Evolutionary conservation across 37 sponge, comb jelly and placozoan species (phyloP).

Genomic region (Halisarca cf. caerulea): DNA sequence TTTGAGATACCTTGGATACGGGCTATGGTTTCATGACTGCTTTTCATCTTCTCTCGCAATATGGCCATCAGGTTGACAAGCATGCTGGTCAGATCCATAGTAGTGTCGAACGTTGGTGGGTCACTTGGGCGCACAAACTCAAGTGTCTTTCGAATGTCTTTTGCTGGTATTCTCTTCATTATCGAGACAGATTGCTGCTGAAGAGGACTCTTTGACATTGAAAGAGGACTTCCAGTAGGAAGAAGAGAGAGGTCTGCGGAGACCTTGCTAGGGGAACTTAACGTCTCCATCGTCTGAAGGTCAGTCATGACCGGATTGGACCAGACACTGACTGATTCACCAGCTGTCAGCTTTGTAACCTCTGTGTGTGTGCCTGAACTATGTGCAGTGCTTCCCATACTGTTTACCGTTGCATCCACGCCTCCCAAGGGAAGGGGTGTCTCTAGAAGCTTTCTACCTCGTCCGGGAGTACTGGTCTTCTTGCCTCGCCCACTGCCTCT

Average conservation of each 20-base stretch:
- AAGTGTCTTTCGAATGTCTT: not conserved
- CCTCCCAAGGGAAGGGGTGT: not conserved
- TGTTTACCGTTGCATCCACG: not conserved
- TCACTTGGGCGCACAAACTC: conserved; percentile 5
- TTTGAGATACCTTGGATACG: not conserved
- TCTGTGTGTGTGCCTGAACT: not conserved
- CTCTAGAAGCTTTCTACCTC: not conserved
- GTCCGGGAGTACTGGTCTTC: not conserved
- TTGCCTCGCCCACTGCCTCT: conserved; percentile 11
- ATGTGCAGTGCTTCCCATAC: not conserved
- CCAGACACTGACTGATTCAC: conserved; percentile 1
- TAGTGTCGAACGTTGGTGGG: not conserved
- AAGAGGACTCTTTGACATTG: not conserved
- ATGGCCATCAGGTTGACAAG: conserved; percentile 25
- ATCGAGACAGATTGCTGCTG: not conserved
- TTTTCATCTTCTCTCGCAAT: conserved; percentile 13
- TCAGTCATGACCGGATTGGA: not conserved
- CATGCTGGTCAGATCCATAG: conserved; percentile 6
- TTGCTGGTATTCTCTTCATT: not conserved
- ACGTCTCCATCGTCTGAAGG: not conserved
- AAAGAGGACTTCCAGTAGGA: not conserved
- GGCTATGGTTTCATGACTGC: conserved; percentile 20
- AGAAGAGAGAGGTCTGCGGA: conserved; percentile 1
- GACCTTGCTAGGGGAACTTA: not conserved
- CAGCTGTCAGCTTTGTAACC: conserved; percentile 16